Evolutionary conservation across 2,888 invertebrate genomes (phyloP).

Genomic region (Pemphredon lugubris): DNA sequence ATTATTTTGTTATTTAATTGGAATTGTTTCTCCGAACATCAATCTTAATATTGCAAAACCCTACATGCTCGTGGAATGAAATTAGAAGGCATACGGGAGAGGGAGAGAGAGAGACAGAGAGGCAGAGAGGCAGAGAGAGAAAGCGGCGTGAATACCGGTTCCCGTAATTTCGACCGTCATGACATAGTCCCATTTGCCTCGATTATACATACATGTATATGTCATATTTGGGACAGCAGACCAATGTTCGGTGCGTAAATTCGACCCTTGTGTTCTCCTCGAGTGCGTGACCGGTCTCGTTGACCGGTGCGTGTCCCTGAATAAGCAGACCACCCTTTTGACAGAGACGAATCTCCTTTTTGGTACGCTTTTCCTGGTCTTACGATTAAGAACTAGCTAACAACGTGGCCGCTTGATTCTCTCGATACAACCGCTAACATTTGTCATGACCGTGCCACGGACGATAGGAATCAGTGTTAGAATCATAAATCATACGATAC

Average conservation of each 20-base stretch:
- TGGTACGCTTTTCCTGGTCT: conserved; percentile 16
- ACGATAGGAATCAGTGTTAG: conserved; percentile 43
- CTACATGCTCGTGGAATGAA: too few relatives aligned
- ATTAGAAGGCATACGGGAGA: too few relatives aligned
- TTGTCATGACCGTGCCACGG: conserved; percentile 31
- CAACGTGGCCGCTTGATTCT: conserved; percentile 7
- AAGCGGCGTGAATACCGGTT: conserved; percentile 18
- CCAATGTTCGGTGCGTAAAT: conserved; percentile 40
- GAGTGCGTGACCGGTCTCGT: conserved; percentile 59
- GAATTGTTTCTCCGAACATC: too few relatives aligned
- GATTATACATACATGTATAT: conserved; percentile 35
- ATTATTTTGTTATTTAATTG: too few relatives aligned
- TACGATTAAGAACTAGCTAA: conserved; percentile 7
- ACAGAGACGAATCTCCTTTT: conserved; percentile 44
- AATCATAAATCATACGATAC: conserved; percentile 45
- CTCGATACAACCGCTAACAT: conserved; percentile 20
- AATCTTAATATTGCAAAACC: too few relatives aligned
- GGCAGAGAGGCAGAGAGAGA: too few relatives aligned
- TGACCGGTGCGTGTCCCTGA: conserved; percentile 28
- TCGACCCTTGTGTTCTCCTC: conserved; percentile 25
- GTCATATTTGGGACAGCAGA: conserved; percentile 31
- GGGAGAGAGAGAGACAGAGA: too few relatives aligned
- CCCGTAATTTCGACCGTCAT: conserved; percentile 64
- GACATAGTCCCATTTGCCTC: conserved; percentile 68
- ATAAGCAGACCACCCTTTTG: conserved; percentile 36